Conservation (phyloP, 1,140 invertebrate genomes). For the Hylaeus anthracinus region DNA sequence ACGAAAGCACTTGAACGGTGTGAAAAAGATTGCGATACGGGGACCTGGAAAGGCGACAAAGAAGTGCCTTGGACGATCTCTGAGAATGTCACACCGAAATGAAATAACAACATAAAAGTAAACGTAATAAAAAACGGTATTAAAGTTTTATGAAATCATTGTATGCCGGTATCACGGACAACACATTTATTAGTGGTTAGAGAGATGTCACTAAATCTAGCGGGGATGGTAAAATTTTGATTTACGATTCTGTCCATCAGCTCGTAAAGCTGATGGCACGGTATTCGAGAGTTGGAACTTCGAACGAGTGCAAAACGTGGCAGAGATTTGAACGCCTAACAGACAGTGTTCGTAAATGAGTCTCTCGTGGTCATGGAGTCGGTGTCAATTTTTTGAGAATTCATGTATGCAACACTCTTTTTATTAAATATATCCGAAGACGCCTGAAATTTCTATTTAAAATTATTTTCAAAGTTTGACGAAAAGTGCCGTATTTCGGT, state of each 20-base stretch:
- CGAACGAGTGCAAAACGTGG: too few relatives aligned
- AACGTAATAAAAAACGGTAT: constrained; percentile 6
- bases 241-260: constrained; percentile 13
- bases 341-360: too few relatives aligned
- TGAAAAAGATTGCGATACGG: background rate
- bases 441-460: too few relatives aligned
- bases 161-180: background rate
- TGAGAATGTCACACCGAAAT: background rate
- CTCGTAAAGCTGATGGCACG: background rate
- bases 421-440: too few relatives aligned
- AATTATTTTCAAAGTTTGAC: too few relatives aligned
- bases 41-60: background rate
- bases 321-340: too few relatives aligned
- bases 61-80: background rate
- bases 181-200: background rate
- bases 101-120: background rate
- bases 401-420: too few relatives aligned
- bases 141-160: constrained; percentile 34
- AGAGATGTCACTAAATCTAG: background rate
- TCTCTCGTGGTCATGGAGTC: too few relatives aligned
- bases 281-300: too few relatives aligned
- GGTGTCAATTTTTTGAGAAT: too few relatives aligned
- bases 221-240: constrained; percentile 35
- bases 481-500: too few relatives aligned
- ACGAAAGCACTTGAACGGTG: background rate